Percentiles rank a stretch among this genome's conserved stretches.
Evolutionary conservation across 1,140 invertebrate species (phyloP).

Genomic region (Argopecten irradians): DNA sequence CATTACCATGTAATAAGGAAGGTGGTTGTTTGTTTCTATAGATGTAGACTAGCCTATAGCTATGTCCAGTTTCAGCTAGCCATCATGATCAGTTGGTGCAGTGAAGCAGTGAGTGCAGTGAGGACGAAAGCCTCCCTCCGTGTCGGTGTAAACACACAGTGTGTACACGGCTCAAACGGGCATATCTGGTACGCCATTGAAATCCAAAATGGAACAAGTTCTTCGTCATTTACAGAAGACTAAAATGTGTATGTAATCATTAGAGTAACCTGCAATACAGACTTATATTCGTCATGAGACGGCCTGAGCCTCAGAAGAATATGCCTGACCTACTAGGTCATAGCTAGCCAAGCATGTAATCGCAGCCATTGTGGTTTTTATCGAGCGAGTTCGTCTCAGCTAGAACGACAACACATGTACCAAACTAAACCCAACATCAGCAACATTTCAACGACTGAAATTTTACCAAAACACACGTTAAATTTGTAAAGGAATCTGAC

Average conservation of each 20-base stretch:
- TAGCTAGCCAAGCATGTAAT: conserved; percentile 21
- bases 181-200: neutral
- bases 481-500: neutral
- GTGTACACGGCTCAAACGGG: neutral
- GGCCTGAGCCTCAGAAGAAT: neutral
- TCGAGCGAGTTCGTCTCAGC: neutral
- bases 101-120: neutral
- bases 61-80: no score
- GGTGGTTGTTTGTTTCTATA: no score
- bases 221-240: neutral
- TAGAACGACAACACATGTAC: neutral
- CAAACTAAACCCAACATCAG: conserved; percentile 2
- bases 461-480: neutral
- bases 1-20: no score
- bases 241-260: neutral
- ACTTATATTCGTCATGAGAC: neutral
- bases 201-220: neutral
- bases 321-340: conserved; percentile 13
- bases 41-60: no score
- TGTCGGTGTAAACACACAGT: conserved; percentile 14
- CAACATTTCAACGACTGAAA: neutral
- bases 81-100: neutral
- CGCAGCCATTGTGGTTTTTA: conserved; percentile 20
- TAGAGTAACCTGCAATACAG: neutral
- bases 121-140: neutral